A percentile compares a stretch with the other conserved stretches of the same genome.
Evolutionary conservation across 2,888 invertebrate genomes (phyloP).

Genomic region (Hedya salicella): DNA sequence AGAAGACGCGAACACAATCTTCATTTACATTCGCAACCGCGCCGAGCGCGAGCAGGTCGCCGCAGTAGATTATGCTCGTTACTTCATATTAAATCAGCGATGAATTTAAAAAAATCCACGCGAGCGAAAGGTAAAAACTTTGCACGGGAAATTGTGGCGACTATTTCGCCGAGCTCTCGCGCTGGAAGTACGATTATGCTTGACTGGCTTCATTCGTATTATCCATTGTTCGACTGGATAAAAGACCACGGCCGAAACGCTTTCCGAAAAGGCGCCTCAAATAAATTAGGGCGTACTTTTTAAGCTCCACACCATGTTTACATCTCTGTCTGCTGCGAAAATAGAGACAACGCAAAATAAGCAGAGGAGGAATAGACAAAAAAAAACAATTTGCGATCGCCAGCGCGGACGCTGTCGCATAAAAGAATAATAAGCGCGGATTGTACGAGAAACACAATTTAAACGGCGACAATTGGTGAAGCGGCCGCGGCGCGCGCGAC

Average conservation of each 20-base stretch:
- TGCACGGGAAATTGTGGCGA: slow-evolving; percentile 71
- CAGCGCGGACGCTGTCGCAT: slow-evolving; percentile 53
- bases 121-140: slow-evolving; percentile 68
- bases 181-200: slow-evolving; percentile 73
- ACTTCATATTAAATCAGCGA: slow-evolving; percentile 74
- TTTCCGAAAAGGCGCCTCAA: slow-evolving; percentile 71
- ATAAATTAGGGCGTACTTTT: slow-evolving; percentile 77
- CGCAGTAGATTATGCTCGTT: slow-evolving; percentile 61
- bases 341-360: slow-evolving; percentile 67
- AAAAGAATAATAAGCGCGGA: slow-evolving; percentile 74
- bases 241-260: slow-evolving; percentile 71
- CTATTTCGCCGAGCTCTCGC: slow-evolving; percentile 69
- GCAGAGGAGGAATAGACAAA: slow-evolving; percentile 60
- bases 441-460: slow-evolving; percentile 75
- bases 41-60: slow-evolving; percentile 45
- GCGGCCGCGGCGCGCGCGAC: slow-evolving; percentile 50
- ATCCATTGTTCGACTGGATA: slow-evolving; percentile 78
- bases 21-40: slow-evolving; percentile 48
- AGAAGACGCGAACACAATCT: slow-evolving; percentile 41
- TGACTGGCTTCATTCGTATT: slow-evolving; percentile 77
- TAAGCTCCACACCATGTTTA: slow-evolving; percentile 68
- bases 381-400: slow-evolving; percentile 65
- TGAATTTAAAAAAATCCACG: slow-evolving; percentile 66
- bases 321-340: slow-evolving; percentile 65
- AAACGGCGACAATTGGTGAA: slow-evolving; percentile 73